Evolutionary conservation across 1,140 invertebrate species (phyloP), one percentile per base, ranked within the genome.

Genomic region (Drosophila repleta): DNA sequence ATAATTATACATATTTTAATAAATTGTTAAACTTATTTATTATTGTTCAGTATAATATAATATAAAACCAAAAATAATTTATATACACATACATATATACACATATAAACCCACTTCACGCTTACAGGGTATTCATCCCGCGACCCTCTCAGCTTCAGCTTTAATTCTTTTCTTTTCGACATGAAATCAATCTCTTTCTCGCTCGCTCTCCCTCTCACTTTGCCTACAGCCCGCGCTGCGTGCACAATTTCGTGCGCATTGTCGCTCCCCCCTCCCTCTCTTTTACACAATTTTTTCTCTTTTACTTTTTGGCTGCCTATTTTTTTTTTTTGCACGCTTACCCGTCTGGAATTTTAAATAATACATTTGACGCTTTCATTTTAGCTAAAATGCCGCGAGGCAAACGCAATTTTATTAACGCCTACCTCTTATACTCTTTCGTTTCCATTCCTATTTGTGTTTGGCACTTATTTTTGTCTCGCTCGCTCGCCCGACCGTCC

Each of bases 361-460:
- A 75, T 52, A 69, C 67, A 75, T 73, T 88, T 82, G 70, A 73
- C 75, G 78, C 71, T 87, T 80, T 85, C 74, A 77, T 79, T 85
- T 84, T 51, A 66, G 64, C 67, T 61, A 77, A 69, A 83, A 65
- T 62, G 74, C 73, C 45, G 46, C 46, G 43, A 72, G 76, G 72
- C 75, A 58, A 58, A 13, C 35, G 58, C 70, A 60, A 64, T 70
- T 81, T 74, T 64, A 58, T 61, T 79, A 53, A 66, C 67, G 55
- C 60, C 73, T 41, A 63, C 69, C 74, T 79, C 63, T 75, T 73
- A 55, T 64, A 45, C 45, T 18, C 60, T 20, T 39, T 41, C 57
- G 20, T 41, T 63, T 62, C 32, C n/a, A 20, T 43, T 53, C 24
- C 15, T 49, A 29, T 26, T 51, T 56, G 17, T 35, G n/a, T 67